These are phyloP conservation scores for Folsomia manolachei DNA, from an alignment of 2,888 invertebrate species.

Conservation along the genomic window DNA sequence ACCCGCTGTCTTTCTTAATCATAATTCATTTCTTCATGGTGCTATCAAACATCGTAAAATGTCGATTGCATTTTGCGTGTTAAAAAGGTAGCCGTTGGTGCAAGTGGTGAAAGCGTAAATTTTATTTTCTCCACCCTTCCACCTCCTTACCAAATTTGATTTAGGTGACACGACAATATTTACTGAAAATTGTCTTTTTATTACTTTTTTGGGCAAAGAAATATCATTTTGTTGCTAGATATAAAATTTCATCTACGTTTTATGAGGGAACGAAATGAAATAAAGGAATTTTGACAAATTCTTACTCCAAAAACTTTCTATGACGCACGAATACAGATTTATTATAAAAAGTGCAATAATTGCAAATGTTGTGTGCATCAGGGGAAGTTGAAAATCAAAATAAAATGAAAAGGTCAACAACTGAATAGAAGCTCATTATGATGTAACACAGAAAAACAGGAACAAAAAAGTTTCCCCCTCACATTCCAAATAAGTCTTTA, in stretches of 20 bases:
- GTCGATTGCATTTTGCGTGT: background rate
- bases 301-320: too few species aligned
- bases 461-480: too few species aligned
- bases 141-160: background rate
- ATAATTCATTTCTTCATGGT: background rate
- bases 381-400: too few species aligned
- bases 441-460: too few species aligned
- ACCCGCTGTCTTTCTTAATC: background rate
- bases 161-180: constrained; percentile 1
- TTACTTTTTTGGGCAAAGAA: background rate
- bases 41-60: background rate
- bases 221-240: background rate
- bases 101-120: background rate
- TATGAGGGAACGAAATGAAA: background rate
- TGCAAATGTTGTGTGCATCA: too few species aligned
- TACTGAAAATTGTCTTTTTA: constrained; percentile 8
- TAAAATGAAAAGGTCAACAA: too few species aligned
- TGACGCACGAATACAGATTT: too few species aligned
- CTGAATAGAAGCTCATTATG: too few species aligned
- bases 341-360: too few species aligned
- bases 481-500: too few species aligned
- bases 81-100: background rate
- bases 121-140: background rate
- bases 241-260: background rate
- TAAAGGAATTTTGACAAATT: too few species aligned